Conservation (phyloP, 2,113 vertebrate genomes). For the Grammomys surdaster region DNA sequence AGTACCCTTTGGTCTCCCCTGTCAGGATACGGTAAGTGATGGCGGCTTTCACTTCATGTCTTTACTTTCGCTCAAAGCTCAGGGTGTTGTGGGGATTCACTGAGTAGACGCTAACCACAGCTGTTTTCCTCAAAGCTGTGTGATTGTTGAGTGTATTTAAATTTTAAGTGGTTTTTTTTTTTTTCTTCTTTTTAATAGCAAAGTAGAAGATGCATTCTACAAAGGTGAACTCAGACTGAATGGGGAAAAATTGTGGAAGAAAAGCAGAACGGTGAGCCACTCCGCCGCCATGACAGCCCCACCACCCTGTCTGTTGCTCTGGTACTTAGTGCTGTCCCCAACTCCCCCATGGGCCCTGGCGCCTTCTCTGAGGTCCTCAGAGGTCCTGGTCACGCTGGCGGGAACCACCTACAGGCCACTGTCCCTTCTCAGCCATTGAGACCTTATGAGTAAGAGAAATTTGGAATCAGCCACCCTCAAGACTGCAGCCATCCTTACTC, state of each 20-base stretch:
- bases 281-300: background rate
- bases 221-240: constrained; percentile 94
- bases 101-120: background rate
- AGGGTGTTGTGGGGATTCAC: background rate
- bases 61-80: background rate
- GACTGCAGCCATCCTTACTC: constrained; percentile 10
- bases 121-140: constrained; percentile 18
- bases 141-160: constrained; percentile 62
- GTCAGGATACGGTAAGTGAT: background rate
- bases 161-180: constrained; percentile 65
- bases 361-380: background rate
- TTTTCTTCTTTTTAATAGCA: constrained; percentile 86
- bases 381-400: background rate
- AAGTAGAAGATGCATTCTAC: constrained; percentile 98
- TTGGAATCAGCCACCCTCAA: background rate
- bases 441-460: background rate
- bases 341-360: background rate
- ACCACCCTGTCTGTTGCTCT: background rate
- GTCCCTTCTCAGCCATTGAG: background rate
- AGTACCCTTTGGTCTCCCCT: background rate
- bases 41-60: background rate
- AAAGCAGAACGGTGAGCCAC: constrained; percentile 95
- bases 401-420: background rate
- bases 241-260: constrained; percentile 96
- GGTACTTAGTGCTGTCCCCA: background rate